Evolutionary conservation across 2,888 invertebrate species (phyloP).

Genomic region (Polymixis lichenea): DNA sequence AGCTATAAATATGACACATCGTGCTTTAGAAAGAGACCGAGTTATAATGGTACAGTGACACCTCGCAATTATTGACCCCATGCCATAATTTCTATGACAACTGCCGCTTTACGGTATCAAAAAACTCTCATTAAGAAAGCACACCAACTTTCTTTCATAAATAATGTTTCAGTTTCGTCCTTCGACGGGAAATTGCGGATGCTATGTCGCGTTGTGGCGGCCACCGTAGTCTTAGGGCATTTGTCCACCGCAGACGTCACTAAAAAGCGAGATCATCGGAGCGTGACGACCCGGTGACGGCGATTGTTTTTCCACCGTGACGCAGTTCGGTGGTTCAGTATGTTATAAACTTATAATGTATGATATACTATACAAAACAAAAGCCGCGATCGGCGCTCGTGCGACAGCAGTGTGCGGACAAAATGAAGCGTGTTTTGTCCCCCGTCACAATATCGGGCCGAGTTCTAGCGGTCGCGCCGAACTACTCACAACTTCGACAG

Average conservation of each 20-base stretch:
- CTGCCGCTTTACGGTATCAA: too few relatives aligned
- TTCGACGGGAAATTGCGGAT: not conserved
- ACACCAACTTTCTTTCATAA: not conserved
- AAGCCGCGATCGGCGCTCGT: too few relatives aligned
- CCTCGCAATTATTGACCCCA: too few relatives aligned
- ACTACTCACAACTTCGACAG: too few relatives aligned
- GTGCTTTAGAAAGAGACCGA: not conserved
- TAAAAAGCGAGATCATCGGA: not conserved
- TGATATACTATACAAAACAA: too few relatives aligned
- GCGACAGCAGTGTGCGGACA: too few relatives aligned
- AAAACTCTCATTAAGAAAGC: not conserved
- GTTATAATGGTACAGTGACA: too few relatives aligned
- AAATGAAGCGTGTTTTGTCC: too few relatives aligned
- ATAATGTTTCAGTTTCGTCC: not conserved
- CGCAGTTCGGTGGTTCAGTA: not conserved
- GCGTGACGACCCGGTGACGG: not conserved
- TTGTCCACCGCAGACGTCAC: not conserved
- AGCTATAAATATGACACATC: not conserved
- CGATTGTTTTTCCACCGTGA: not conserved
- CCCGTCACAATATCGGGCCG: too few relatives aligned
- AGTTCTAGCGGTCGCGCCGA: too few relatives aligned
- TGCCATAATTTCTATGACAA: too few relatives aligned
- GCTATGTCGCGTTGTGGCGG: not conserved
- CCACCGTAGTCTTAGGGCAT: not conserved
- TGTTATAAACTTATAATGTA: too few relatives aligned